phyloP scores from a whole-genome alignment of 2,888 invertebrate species.

The Philereme transversata region DNA sequence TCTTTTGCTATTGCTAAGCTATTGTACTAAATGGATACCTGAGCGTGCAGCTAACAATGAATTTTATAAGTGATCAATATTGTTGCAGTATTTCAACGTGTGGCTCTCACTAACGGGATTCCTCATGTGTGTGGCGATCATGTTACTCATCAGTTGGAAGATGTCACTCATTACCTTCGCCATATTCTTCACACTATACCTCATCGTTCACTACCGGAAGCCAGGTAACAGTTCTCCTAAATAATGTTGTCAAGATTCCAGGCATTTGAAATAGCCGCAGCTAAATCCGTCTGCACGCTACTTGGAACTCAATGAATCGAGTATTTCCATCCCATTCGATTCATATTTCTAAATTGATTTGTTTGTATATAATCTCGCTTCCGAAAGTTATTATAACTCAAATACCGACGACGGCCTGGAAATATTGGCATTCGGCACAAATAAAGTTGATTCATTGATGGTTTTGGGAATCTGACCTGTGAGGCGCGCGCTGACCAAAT shows the following conservation, averaged over 20 bases:
- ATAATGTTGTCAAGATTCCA: conserved; percentile 1
- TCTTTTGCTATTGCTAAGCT: no score
- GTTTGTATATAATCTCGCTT: conserved; percentile 49
- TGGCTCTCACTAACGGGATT: conserved; percentile 95
- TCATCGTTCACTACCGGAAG: conserved; percentile 96
- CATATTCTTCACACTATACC: conserved; percentile 93
- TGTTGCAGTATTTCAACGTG: conserved; percentile 93
- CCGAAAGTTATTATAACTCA: conserved; percentile 48
- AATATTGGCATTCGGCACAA: conserved; percentile 36
- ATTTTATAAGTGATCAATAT: conserved; percentile 18
- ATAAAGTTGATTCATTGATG: conserved; percentile 23
- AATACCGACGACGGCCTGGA: conserved; percentile 33
- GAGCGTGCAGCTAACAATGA: conserved; percentile 15
- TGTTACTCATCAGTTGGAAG: conserved; percentile 97
- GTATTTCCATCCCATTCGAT: conserved; percentile 45
- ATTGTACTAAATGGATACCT: no score
- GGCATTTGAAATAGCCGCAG: conserved; percentile 48
- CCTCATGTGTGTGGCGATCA: conserved; percentile 92
- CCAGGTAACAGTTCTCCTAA: conserved; percentile 85
- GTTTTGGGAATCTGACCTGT: conserved; percentile 1
- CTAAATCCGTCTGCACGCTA: conserved; percentile 52
- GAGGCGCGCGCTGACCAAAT: no score
- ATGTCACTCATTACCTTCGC: conserved; percentile 96
- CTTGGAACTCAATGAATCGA: conserved; percentile 40
- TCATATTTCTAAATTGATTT: conserved; percentile 41